These are phyloP conservation scores for Drosophila eohydei DNA, from an alignment of 2,888 invertebrate species.

Conservation along the genomic window DNA sequence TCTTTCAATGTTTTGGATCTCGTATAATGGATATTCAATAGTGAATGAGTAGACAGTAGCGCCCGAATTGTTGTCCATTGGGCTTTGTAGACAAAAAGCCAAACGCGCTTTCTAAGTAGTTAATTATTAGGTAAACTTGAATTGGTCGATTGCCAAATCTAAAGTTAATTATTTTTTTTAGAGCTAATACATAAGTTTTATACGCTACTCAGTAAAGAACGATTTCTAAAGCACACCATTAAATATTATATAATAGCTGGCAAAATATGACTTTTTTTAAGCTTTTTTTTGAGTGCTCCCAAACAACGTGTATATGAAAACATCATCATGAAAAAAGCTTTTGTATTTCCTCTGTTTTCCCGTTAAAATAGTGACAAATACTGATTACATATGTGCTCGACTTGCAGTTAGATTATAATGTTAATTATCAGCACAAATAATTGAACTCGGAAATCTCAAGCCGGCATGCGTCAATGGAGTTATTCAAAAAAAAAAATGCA, in stretches of 20 bases:
- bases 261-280: background rate
- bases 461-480: slow-evolving; percentile 44
- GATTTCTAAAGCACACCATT: background rate
- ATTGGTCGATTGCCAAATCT: background rate
- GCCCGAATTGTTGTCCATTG: too few species aligned
- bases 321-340: background rate
- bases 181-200: background rate
- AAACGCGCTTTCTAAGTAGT: background rate
- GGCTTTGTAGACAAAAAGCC: too few species aligned
- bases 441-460: slow-evolving; percentile 31
- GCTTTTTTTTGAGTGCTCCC: too few species aligned
- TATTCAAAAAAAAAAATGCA: slow-evolving; percentile 2
- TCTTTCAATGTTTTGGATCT: too few species aligned
- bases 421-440: slow-evolving; percentile 50
- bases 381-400: slow-evolving; percentile 31
- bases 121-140: background rate
- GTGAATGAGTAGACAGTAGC: too few species aligned
- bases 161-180: background rate
- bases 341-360: background rate
- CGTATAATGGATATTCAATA: too few species aligned
- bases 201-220: background rate
- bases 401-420: slow-evolving; percentile 59
- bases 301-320: too few species aligned
- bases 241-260: background rate
- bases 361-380: background rate